Evolutionary conservation across 2,888 invertebrate species (phyloP).

Genomic region (Trachelus troglodyta): DNA sequence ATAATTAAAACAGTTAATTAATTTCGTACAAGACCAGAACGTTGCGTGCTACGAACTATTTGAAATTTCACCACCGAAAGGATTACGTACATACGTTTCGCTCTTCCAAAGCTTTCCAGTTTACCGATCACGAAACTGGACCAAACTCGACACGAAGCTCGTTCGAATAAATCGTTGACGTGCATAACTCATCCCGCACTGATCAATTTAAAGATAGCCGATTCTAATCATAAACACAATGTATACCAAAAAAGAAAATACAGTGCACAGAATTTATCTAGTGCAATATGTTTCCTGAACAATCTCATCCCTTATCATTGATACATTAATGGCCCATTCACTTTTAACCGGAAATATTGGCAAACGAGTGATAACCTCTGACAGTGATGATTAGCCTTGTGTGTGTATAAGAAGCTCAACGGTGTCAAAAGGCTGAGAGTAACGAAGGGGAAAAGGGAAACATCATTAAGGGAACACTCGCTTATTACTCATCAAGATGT

Average conservation of each 20-base stretch:
- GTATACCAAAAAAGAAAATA: not conserved
- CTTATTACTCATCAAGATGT: slow-evolving; percentile 6
- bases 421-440: not conserved
- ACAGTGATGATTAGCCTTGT: not conserved
- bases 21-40: not conserved
- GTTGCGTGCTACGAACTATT: not conserved
- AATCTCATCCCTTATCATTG: not conserved
- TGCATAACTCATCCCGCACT: not conserved
- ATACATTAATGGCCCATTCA: not conserved
- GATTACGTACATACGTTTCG: not conserved
- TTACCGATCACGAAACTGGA: not conserved
- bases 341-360: not conserved
- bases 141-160: not conserved
- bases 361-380: not conserved
- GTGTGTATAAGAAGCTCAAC: not conserved
- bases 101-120: not conserved
- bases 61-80: not conserved
- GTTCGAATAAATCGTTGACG: not conserved
- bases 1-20: not conserved
- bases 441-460: not conserved
- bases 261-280: not conserved
- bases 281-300: not conserved
- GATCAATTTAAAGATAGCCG: not conserved
- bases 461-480: not conserved
- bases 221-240: not conserved